phyloP scores from a whole-genome alignment of 2,888 invertebrate species.

The Limnephilus lunatus region DNA sequence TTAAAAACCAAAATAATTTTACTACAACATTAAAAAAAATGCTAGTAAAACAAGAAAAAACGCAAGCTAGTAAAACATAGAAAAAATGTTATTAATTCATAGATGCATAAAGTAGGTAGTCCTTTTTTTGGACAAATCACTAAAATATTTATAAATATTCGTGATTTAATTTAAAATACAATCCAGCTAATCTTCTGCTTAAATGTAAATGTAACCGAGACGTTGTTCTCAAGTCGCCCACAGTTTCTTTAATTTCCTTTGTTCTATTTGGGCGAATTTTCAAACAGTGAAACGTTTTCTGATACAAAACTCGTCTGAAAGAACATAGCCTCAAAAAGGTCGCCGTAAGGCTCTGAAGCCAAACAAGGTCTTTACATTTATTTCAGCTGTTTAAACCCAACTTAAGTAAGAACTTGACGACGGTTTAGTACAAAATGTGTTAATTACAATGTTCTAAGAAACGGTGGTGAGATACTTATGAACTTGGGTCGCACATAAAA shows the following conservation, averaged over 20 bases:
- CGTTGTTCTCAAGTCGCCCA: too few relatives aligned
- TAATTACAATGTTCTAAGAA: not conserved
- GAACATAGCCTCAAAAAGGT: not conserved
- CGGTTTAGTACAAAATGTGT: not conserved
- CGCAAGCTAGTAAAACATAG: too few relatives aligned
- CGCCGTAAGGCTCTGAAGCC: not conserved
- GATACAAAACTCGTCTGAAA: not conserved
- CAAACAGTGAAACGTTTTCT: not conserved
- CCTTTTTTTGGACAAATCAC: too few relatives aligned
- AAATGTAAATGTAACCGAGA: not conserved
- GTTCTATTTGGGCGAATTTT: not conserved
- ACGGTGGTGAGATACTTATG: not conserved
- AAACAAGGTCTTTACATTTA: not conserved
- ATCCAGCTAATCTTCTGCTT: not conserved
- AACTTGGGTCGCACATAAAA: not conserved
- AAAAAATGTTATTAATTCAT: too few relatives aligned
- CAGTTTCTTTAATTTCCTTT: not conserved
- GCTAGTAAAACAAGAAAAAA: too few relatives aligned
- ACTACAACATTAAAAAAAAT: too few relatives aligned
- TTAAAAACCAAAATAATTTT: too few relatives aligned
- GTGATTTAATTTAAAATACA: not conserved
- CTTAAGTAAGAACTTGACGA: not conserved
- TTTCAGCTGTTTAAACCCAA: not conserved
- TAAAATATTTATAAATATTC: too few relatives aligned
- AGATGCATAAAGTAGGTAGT: too few relatives aligned